These are phyloP conservation scores for Watsonalla binaria DNA, from an alignment of 2,888 invertebrate genomes.

Conservation along the genomic window DNA sequence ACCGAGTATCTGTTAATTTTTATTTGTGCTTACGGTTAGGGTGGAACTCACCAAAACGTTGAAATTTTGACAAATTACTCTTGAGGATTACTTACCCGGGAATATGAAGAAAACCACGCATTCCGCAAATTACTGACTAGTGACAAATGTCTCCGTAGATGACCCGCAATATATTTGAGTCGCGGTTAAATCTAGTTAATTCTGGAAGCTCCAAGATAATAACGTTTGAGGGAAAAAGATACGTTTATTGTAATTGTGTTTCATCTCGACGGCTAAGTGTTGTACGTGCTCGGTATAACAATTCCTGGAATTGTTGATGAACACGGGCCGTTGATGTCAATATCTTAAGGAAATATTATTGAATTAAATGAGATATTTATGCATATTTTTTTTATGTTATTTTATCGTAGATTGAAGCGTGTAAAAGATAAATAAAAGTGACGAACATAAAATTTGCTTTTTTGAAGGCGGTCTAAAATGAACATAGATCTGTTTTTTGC, in stretches of 20 bases:
- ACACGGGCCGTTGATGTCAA: too few relatives aligned
- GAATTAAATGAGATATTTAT: background rate
- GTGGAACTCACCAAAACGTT: constrained; percentile 38
- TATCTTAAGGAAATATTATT: too few relatives aligned
- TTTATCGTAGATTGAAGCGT: too few relatives aligned
- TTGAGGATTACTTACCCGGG: constrained; percentile 53
- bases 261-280: constrained; percentile 2
- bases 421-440: too few relatives aligned
- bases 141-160: constrained; percentile 53
- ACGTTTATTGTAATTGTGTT: constrained; percentile 14
- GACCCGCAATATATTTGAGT: constrained; percentile 49
- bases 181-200: constrained; percentile 39
- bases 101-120: constrained; percentile 63
- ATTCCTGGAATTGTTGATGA: background rate
- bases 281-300: background rate
- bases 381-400: background rate
- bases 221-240: constrained; percentile 11
- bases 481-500: too few relatives aligned
- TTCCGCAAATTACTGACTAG: constrained; percentile 58
- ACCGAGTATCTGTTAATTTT: too few relatives aligned
- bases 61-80: constrained; percentile 66
- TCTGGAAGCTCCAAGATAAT: constrained; percentile 29
- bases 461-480: too few relatives aligned
- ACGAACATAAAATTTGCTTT: too few relatives aligned
- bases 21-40: constrained; percentile 8